phyloP scores from a whole-genome alignment of 1,140 invertebrate species.

The Odontomachus brunneus region DNA sequence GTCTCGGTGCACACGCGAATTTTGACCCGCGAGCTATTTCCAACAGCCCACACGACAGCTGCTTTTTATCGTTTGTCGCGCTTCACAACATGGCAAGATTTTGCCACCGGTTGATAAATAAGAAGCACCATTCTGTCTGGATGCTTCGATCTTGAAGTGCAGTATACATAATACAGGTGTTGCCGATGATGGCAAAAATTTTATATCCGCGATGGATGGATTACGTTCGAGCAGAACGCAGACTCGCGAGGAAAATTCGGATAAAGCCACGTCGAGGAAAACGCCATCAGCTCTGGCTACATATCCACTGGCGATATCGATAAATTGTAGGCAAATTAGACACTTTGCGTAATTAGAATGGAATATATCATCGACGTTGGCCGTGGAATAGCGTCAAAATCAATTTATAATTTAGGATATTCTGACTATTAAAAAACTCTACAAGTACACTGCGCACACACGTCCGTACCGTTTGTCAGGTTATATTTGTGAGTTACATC shows the following conservation, averaged over 20 bases:
- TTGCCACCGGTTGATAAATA: constrained; percentile 38
- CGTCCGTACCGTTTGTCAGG: not conserved
- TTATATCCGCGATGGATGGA: not conserved
- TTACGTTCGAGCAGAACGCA: not conserved
- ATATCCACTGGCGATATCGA: constrained; percentile 4
- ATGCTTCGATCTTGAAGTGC: not conserved
- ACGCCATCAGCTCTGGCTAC: not conserved
- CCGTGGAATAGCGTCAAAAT: not conserved
- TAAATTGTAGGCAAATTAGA: not conserved
- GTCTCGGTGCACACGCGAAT: constrained; percentile 27
- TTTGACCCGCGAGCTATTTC: constrained; percentile 44
- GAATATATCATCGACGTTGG: not conserved
- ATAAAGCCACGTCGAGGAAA: constrained; percentile 33
- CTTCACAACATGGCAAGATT: constrained; percentile 14
- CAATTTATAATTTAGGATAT: constrained; percentile 24
- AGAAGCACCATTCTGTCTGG: constrained; percentile 1
- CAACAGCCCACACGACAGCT: constrained; percentile 31
- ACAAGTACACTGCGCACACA: not conserved
- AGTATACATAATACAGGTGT: not conserved
- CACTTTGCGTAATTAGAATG: not conserved
- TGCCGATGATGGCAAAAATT: constrained; percentile 4
- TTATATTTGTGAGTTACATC: constrained; percentile 24
- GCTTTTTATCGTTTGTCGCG: constrained; percentile 58
- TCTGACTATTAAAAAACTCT: constrained; percentile 8
- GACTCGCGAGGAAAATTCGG: not conserved